These are phyloP conservation scores for Chlorodrepanis virens DNA, from an alignment of 2,113 vertebrate genomes.

Conservation along the genomic window DNA sequence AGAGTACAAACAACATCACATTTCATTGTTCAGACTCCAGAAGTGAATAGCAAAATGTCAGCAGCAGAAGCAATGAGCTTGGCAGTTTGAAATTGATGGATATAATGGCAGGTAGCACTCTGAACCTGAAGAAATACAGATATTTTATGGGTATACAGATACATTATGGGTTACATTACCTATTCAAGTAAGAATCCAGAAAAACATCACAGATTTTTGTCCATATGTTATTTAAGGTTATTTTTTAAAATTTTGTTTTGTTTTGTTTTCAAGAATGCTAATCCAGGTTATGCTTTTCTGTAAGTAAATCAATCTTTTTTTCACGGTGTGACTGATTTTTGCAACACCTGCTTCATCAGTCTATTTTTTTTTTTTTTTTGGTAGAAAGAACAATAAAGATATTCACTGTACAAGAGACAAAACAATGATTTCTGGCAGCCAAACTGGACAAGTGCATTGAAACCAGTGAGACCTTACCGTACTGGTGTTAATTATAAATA, in stretches of 20 bases:
- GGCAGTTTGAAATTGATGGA: neutral
- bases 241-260: neutral
- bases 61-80: neutral
- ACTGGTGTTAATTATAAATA: neutral
- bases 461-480: neutral
- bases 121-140: neutral
- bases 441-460: neutral
- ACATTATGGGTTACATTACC: neutral
- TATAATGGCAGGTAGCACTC: neutral
- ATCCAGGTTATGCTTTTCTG: neutral
- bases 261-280: neutral
- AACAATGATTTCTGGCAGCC: neutral
- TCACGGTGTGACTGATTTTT: neutral
- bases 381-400: neutral
- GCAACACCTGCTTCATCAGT: neutral
- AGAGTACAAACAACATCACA: neutral
- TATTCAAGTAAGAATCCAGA: neutral
- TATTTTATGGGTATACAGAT: neutral
- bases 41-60: neutral
- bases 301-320: slow-evolving; percentile 50
- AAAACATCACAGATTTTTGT: neutral
- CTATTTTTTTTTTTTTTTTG: neutral
- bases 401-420: neutral
- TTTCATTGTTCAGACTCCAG: neutral
- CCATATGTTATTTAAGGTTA: neutral